Evolutionary conservation across 2,113 vertebrate genomes (phyloP).

Genomic region (Atractosteus spatula): DNA sequence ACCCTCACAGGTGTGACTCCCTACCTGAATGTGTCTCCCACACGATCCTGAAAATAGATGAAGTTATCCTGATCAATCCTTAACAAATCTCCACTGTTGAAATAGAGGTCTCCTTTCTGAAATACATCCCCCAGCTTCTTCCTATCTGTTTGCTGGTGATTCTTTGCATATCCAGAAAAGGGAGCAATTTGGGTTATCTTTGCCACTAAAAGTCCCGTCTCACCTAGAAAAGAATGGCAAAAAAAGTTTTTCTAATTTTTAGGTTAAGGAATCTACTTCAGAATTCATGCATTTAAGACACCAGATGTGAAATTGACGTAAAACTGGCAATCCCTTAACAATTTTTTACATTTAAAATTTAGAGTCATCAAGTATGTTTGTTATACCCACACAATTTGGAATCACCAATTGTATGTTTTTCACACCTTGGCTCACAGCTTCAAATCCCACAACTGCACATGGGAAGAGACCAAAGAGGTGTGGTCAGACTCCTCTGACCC

Average conservation of each 20-base stretch:
- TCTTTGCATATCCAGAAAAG: slow-evolving; percentile 76
- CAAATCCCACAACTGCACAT: no score
- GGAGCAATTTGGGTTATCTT: slow-evolving; percentile 73
- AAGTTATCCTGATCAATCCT: slow-evolving; percentile 74
- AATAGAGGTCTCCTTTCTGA: slow-evolving; percentile 79
- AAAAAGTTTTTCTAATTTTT: neutral
- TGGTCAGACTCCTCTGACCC: no score
- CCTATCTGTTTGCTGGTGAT: slow-evolving; percentile 70
- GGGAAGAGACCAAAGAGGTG: no score
- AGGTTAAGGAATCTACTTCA: no score
- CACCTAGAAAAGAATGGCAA: slow-evolving; percentile 58
- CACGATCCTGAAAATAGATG: slow-evolving; percentile 83
- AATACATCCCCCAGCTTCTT: slow-evolving; percentile 78
- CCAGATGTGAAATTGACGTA: no score
- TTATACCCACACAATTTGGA: no score
- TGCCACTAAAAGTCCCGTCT: slow-evolving; percentile 76
- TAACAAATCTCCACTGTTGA: slow-evolving; percentile 84
- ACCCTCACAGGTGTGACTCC: neutral
- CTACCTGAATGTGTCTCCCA: slow-evolving; percentile 88
- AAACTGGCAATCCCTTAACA: no score
- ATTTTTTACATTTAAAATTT: no score
- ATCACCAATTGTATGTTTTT: no score
- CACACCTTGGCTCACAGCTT: no score
- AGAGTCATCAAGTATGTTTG: no score
- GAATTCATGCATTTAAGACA: no score